phyloP scores from a whole-genome alignment of 2,888 invertebrate species.

The Nymphalis urticae region DNA sequence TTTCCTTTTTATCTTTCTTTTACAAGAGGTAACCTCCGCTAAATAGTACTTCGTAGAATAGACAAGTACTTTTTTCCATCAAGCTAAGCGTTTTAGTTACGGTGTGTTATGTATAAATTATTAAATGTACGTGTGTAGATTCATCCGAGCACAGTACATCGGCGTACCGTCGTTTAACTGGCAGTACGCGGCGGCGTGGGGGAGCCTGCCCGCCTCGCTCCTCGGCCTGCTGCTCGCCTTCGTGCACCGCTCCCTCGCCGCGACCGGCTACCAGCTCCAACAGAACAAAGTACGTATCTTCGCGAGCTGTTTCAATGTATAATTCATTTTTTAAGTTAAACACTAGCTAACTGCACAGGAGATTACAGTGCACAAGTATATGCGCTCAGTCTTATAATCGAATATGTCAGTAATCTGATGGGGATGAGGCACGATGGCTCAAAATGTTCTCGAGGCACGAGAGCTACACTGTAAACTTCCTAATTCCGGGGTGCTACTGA shows the following conservation, averaged over 20 bases:
- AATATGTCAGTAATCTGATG: no score
- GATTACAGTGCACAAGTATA: no score
- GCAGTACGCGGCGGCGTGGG: conserved; percentile 62
- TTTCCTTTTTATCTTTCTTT: no score
- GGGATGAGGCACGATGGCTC: no score
- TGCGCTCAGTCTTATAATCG: no score
- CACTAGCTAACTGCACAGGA: no score
- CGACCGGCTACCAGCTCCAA: conserved; percentile 41
- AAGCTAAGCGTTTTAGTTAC: neutral
- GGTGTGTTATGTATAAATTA: neutral
- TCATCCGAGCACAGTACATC: conserved; percentile 45
- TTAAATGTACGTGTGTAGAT: conserved; percentile 11
- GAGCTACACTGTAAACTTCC: no score
- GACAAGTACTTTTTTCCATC: neutral
- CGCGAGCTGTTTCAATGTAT: neutral
- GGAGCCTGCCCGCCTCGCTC: conserved; percentile 58
- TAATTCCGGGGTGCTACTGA: no score
- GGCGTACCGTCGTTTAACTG: conserved; percentile 54
- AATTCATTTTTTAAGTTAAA: no score
- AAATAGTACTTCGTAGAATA: neutral
- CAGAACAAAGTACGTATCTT: conserved; percentile 45
- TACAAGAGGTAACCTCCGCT: no score
- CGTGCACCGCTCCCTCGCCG: conserved; percentile 47
- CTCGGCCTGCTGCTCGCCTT: conserved; percentile 55
- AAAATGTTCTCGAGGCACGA: no score